A percentile compares a stretch with the other conserved stretches of the same genome.
Conservation (phyloP, 2,888 invertebrate species). For the Microctonus hyperodae region DNA sequence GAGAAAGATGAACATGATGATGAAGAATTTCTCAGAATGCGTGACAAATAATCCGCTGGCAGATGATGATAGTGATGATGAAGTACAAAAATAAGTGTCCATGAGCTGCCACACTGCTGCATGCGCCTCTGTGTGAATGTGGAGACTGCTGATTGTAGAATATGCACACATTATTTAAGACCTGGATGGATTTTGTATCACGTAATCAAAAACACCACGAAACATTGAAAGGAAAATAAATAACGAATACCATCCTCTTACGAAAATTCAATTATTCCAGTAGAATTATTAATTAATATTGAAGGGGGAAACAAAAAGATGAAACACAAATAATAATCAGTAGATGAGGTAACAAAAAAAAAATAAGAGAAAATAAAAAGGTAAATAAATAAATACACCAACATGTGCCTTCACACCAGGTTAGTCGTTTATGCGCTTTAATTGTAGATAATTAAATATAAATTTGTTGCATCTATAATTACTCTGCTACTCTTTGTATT, state of each 20-base stretch:
- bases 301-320: constrained; percentile 11
- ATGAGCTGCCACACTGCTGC: constrained; percentile 33
- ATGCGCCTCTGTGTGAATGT: neutral
- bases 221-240: neutral
- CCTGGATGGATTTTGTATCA: constrained; percentile 29
- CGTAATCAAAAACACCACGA: neutral
- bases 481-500: neutral
- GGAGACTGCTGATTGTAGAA: constrained; percentile 32
- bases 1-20: constrained; percentile 11
- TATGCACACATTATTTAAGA: constrained; percentile 43
- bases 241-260: no score
- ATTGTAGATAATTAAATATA: neutral
- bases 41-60: constrained; percentile 22
- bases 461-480: neutral
- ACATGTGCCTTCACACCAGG: constrained; percentile 20
- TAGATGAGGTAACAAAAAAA: neutral
- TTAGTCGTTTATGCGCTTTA: neutral
- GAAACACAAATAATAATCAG: neutral
- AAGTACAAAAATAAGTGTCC: constrained; percentile 49
- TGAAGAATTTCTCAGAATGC: constrained; percentile 2
- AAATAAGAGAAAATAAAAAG: neutral
- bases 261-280: no score
- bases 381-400: constrained; percentile 12
- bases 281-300: no score
- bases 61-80: constrained; percentile 46